phyloP scores from a whole-genome alignment of 2,797 vertebrate species.

The Acipenser ruthenus region DNA sequence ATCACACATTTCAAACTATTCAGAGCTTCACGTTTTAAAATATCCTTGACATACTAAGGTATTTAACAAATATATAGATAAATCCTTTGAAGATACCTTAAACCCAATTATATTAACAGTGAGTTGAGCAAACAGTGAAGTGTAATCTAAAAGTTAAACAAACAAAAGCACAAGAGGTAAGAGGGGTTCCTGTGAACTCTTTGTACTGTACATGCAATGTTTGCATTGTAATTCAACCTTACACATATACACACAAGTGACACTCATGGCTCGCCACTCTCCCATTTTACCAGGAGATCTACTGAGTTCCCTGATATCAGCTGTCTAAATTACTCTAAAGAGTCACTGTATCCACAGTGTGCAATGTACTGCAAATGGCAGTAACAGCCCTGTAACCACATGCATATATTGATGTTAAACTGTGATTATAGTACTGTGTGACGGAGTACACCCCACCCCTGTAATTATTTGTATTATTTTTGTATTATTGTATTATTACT shows the following conservation, averaged over 20 bases:
- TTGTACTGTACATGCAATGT: constrained; percentile 42
- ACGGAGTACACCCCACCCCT: background rate
- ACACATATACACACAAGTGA: constrained; percentile 44
- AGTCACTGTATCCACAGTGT: background rate
- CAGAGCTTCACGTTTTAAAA: background rate
- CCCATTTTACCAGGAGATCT: constrained; percentile 22
- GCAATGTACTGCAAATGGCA: background rate
- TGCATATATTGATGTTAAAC: background rate
- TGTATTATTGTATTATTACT: too few relatives aligned
- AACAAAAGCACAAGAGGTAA: constrained; percentile 40
- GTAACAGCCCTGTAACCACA: background rate
- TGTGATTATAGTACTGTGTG: background rate
- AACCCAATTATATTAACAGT: background rate
- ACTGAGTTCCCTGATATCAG: constrained; percentile 21
- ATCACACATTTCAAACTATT: background rate
- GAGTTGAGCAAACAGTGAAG: background rate
- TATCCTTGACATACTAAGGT: background rate
- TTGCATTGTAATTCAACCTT: constrained; percentile 49
- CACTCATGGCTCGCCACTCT: constrained; percentile 21
- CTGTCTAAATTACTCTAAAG: constrained; percentile 32
- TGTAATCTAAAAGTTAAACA: background rate
- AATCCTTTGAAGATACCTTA: background rate
- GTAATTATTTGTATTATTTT: too few relatives aligned
- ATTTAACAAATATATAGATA: background rate
- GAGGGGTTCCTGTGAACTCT: constrained; percentile 58